Conservation (phyloP, 1,140 invertebrate genomes). For the Lepidurus couesii region DNA sequence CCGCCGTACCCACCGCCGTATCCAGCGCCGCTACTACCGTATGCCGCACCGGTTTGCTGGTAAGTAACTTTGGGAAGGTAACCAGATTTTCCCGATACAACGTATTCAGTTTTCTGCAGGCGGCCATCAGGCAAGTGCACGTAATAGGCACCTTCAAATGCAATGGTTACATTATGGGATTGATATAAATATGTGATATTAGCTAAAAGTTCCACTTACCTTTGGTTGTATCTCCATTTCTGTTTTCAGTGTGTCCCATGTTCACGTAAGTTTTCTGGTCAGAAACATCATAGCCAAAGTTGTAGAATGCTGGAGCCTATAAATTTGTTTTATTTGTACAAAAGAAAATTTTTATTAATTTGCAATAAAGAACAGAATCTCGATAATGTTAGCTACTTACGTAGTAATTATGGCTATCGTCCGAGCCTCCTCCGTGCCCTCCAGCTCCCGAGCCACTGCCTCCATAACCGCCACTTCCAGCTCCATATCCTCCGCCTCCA, state of each 20-base stretch:
- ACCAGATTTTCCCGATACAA: conserved; percentile 35
- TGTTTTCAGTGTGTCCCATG: conserved; percentile 38
- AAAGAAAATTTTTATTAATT: not conserved
- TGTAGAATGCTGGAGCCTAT: conserved; percentile 33
- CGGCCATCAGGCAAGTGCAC: conserved; percentile 39
- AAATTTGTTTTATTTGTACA: not conserved
- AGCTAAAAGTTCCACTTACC: conserved; percentile 31
- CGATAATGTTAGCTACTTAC: not conserved
- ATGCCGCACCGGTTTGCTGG: not conserved
- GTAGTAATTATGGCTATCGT: not conserved
- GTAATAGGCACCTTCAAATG: conserved; percentile 29
- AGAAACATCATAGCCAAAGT: conserved; percentile 38
- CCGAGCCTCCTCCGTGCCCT: not conserved
- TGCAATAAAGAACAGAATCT: not conserved
- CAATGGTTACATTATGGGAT: not conserved
- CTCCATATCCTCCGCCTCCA: too few relatives aligned
- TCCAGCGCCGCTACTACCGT: not conserved
- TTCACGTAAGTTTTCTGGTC: conserved; percentile 37
- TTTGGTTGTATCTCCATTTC: conserved; percentile 37
- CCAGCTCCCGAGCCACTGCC: too few relatives aligned
- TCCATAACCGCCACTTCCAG: too few relatives aligned
- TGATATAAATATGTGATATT: not conserved
- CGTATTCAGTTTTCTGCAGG: conserved; percentile 38
- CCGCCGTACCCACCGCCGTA: not conserved
- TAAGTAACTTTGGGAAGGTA: conserved; percentile 38